phyloP scores from a whole-genome alignment of 64 coral and sea anemone species.

The Montipora sp. region DNA sequence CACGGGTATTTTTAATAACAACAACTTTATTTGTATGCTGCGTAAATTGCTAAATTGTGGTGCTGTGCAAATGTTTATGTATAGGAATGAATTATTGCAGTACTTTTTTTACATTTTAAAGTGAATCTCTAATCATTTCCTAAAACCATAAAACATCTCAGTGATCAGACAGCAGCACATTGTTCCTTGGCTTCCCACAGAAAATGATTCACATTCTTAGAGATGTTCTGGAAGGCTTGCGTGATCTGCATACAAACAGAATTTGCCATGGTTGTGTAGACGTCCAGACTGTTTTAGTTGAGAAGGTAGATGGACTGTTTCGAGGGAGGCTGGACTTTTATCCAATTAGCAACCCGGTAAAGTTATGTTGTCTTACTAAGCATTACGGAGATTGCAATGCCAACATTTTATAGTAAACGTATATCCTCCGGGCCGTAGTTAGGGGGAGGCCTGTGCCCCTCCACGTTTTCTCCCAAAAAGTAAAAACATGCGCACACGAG shows the following conservation, averaged over 20 bases:
- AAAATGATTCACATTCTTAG: neutral
- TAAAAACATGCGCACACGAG: too few relatives aligned
- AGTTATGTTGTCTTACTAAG: neutral
- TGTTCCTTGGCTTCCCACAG: neutral
- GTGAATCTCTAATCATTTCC: too few relatives aligned
- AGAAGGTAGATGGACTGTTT: conserved; percentile 2
- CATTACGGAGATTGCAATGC: neutral
- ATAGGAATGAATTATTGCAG: too few relatives aligned
- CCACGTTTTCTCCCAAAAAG: neutral
- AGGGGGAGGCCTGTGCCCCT: neutral
- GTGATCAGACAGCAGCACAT: too few relatives aligned
- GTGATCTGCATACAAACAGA: neutral
- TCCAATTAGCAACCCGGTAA: conserved; percentile 24
- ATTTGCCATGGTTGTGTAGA: conserved; percentile 25
- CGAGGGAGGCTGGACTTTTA: conserved; percentile 48
- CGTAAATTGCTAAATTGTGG: neutral
- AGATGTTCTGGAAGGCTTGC: conserved; percentile 23
- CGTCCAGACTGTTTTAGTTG: conserved; percentile 21
- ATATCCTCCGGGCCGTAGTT: too few relatives aligned
- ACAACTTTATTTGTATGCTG: neutral
- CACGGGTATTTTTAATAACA: neutral
- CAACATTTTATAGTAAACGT: neutral
- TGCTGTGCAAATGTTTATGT: too few relatives aligned
- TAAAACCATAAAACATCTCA: too few relatives aligned
- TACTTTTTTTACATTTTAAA: too few relatives aligned